Percentiles rank a stretch among this genome's conserved stretches.
These are phyloP conservation scores for Vesta saturnalis DNA, from an alignment of 2,888 invertebrate genomes.

Conservation along the genomic window DNA sequence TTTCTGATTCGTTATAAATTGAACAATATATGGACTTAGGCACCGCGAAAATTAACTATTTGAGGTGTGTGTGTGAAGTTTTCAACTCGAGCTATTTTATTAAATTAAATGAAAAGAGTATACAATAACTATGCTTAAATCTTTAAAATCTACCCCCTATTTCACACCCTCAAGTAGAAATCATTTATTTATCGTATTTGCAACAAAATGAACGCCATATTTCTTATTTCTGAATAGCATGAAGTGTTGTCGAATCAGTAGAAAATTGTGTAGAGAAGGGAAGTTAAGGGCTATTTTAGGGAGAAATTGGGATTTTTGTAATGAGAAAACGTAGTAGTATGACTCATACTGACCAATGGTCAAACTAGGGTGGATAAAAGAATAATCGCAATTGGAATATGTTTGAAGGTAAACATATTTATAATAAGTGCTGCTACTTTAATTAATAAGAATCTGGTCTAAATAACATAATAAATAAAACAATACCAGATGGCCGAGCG, in stretches of 20 bases:
- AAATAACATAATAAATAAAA: conserved; percentile 25
- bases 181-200: conserved; percentile 43
- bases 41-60: no score
- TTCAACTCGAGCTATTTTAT: not conserved
- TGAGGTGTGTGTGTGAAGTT: no score
- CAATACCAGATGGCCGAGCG: conserved; percentile 44
- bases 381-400: conserved; percentile 31
- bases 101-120: not conserved
- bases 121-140: not conserved
- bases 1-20: no score
- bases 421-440: not conserved
- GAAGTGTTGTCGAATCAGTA: conserved; percentile 37
- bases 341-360: conserved; percentile 46
- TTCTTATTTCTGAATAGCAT: conserved; percentile 37
- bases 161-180: conserved; percentile 40
- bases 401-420: conserved; percentile 20
- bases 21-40: no score
- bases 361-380: conserved; percentile 35
- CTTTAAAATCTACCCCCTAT: conserved; percentile 3
- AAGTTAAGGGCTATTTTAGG: conserved; percentile 37
- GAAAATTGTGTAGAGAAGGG: conserved; percentile 34
- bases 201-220: conserved; percentile 44
- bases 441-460: conserved; percentile 3
- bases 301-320: conserved; percentile 36
- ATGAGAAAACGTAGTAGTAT: conserved; percentile 35